Conservation (phyloP, 2,113 vertebrate species). For the Butorides virescens region DNA sequence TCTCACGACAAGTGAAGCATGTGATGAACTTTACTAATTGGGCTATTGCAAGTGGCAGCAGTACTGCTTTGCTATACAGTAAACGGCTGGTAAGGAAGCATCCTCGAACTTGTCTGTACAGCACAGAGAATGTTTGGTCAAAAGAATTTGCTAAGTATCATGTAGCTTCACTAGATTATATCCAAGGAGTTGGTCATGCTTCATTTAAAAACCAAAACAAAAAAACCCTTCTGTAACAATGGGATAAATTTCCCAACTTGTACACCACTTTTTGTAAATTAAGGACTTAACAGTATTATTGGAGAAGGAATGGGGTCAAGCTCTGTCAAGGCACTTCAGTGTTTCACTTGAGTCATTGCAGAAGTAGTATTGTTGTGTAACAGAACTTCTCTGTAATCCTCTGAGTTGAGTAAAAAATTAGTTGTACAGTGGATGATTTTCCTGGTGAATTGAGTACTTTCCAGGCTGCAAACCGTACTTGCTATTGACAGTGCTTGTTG, state of each 20-base stretch:
- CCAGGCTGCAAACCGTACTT: not conserved
- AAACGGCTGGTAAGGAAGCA: constrained; percentile 88
- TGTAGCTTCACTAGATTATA: not conserved
- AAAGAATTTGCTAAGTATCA: not conserved
- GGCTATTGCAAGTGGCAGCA: constrained; percentile 95
- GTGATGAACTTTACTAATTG: constrained; percentile 98
- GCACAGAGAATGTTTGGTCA: not conserved
- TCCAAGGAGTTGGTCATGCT: not conserved
- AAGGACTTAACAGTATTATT: not conserved
- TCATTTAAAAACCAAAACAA: not conserved
- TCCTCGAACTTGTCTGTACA: not conserved
- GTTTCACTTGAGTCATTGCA: not conserved
- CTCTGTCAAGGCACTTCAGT: not conserved
- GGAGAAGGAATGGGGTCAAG: not conserved
- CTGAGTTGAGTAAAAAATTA: not conserved
- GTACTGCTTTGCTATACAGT: constrained; percentile 94
- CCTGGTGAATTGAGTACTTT: not conserved
- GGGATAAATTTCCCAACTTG: not conserved
- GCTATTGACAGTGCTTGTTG: not conserved
- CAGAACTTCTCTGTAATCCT: not conserved
- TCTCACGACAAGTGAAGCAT: constrained; percentile 94
- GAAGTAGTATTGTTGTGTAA: not conserved
- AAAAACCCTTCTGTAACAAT: not conserved
- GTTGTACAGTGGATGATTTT: not conserved
- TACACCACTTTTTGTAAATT: not conserved